Evolutionary conservation across 2,113 vertebrate genomes (phyloP).

Genomic region (Empidonax alnorum): DNA sequence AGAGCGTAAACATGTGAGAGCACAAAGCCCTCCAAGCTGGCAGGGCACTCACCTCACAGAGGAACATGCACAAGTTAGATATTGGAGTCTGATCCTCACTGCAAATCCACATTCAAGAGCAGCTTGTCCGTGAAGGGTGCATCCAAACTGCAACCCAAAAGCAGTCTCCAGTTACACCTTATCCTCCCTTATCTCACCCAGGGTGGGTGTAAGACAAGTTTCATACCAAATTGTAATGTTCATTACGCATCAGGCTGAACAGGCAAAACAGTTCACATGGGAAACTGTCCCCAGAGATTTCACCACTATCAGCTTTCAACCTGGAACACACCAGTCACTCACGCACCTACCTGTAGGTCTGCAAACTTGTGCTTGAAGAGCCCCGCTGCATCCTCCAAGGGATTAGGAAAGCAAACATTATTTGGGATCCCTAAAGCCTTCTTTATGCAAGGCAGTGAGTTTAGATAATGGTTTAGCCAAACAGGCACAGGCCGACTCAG

Average conservation of each 20-base stretch:
- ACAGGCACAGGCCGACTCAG: not conserved
- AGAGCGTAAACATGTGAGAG: not conserved
- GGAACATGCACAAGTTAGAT: accelerated
- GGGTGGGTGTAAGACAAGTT: not conserved
- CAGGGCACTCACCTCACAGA: not conserved
- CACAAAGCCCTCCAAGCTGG: not conserved
- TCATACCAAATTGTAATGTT: not conserved
- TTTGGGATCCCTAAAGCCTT: not conserved
- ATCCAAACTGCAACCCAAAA: not conserved
- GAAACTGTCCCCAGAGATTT: not conserved
- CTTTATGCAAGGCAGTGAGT: not conserved
- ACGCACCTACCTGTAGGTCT: not conserved
- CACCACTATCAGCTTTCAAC: not conserved
- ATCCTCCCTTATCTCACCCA: not conserved
- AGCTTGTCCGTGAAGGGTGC: accelerated
- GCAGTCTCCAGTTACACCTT: not conserved
- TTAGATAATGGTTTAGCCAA: not conserved
- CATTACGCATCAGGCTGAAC: not conserved
- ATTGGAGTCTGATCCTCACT: not conserved
- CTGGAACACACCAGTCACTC: not conserved
- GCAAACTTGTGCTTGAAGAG: not conserved
- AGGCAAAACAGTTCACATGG: not conserved
- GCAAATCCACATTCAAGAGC: not conserved
- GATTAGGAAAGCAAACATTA: not conserved
- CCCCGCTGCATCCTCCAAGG: not conserved